phyloP scores from a whole-genome alignment of 2,113 vertebrate genomes.

The Syrrhaptes paradoxus region DNA sequence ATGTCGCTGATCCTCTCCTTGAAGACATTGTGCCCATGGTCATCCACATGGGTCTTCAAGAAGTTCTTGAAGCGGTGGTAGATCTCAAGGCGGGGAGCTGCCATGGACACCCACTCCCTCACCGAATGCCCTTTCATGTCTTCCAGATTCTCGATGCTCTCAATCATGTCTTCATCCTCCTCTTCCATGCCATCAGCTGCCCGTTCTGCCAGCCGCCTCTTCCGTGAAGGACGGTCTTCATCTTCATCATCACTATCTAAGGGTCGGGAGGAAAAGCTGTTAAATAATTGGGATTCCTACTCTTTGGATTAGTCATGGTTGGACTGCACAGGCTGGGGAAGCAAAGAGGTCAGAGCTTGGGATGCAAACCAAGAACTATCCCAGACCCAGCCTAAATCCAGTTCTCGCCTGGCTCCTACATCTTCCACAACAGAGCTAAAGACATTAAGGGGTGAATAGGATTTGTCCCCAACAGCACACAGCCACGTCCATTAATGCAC shows the following conservation, averaged over 20 bases:
- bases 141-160: constrained; percentile 98
- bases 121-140: constrained; percentile 97
- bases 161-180: constrained; percentile 97
- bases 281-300: not conserved
- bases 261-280: not conserved
- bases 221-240: constrained; percentile 85
- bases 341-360: not conserved
- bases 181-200: constrained; percentile 84
- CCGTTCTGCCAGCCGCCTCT: constrained; percentile 85
- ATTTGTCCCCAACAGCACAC: not conserved
- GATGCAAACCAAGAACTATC: not conserved
- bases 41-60: constrained; percentile 93
- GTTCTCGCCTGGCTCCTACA: not conserved
- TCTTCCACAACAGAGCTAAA: rapidly evolving
- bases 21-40: constrained; percentile 95
- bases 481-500: not conserved
- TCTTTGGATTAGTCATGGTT: not conserved
- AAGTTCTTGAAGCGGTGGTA: constrained; percentile 99
- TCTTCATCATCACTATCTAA: constrained; percentile 96
- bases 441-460: not conserved
- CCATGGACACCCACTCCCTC: constrained; percentile 97
- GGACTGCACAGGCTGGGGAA: not conserved
- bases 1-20: constrained; percentile 98
- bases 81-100: constrained; percentile 93
- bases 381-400: not conserved